A percentile compares a stretch with the other conserved stretches of the same genome.
These are phyloP conservation scores for Ptiloglossa arizonensis DNA, from an alignment of 1,140 invertebrate genomes.

Conservation along the genomic window DNA sequence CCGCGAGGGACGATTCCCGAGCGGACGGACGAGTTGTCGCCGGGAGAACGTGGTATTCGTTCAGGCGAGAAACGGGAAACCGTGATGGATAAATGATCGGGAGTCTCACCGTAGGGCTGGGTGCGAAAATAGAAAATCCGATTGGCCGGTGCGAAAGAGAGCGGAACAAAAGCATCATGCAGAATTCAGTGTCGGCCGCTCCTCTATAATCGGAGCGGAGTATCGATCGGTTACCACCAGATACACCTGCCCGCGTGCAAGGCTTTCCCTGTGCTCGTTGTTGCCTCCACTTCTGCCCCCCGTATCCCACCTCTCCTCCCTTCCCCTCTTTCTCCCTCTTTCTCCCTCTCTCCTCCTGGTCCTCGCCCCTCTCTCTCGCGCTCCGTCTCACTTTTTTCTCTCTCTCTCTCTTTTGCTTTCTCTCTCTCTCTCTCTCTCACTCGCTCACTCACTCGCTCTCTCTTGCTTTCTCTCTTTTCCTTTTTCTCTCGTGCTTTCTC, in stretches of 20 bases:
- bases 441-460: neutral
- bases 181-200: conserved; percentile 71
- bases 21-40: too few relatives aligned
- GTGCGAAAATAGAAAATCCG: conserved; percentile 68
- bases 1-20: too few relatives aligned
- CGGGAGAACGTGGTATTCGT: too few relatives aligned
- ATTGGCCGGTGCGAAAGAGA: conserved; percentile 67
- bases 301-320: conserved; percentile 4
- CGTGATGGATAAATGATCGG: conserved; percentile 40
- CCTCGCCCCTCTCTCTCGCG: conserved; percentile 11
- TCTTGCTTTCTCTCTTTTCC: neutral
- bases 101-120: conserved; percentile 38
- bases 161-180: conserved; percentile 70
- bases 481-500: neutral
- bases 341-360: neutral
- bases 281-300: neutral
- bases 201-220: conserved; percentile 70
- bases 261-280: conserved; percentile 45
- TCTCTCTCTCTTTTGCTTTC: neutral
- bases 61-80: neutral
- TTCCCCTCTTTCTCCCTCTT: neutral
- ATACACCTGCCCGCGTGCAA: conserved; percentile 61
- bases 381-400: neutral
- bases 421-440: neutral
- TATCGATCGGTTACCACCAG: conserved; percentile 66